phyloP scores from a whole-genome alignment of 2,113 vertebrate genomes.

The Pycnonotus jocosus region DNA sequence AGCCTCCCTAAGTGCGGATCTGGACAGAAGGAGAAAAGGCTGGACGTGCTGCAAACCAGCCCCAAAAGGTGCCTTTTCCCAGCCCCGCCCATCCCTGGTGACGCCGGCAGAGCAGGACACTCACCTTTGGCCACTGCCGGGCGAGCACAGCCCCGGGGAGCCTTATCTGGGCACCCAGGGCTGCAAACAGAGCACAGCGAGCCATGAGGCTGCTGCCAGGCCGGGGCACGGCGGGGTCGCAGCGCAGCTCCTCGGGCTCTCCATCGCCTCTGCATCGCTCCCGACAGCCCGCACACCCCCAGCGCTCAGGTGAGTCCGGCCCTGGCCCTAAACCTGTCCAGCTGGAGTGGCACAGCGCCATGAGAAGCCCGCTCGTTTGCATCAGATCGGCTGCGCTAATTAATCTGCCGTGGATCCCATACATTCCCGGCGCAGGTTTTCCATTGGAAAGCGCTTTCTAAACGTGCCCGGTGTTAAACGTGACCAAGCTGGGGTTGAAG shows the following conservation, averaged over 20 bases:
- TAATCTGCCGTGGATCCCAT: fast-evolving
- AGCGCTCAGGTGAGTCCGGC: slow-evolving; percentile 17
- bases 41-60: background rate
- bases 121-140: background rate
- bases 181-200: background rate
- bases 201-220: background rate
- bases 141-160: background rate
- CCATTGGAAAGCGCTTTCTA: background rate
- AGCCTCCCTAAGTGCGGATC: fast-evolving
- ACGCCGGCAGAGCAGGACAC: background rate
- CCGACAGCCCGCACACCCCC: fast-evolving
- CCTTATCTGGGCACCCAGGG: slow-evolving; percentile 20
- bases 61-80: background rate
- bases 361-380: fast-evolving
- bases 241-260: background rate
- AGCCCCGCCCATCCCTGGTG: background rate
- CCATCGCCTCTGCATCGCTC: fast-evolving
- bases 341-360: fast-evolving
- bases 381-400: fast-evolving
- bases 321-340: background rate
- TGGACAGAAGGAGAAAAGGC: background rate
- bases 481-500: background rate
- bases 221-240: background rate
- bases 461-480: background rate
- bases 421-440: background rate